phyloP scores from a whole-genome alignment of 2,113 vertebrate genomes.

The Addax nasomaculatus region DNA sequence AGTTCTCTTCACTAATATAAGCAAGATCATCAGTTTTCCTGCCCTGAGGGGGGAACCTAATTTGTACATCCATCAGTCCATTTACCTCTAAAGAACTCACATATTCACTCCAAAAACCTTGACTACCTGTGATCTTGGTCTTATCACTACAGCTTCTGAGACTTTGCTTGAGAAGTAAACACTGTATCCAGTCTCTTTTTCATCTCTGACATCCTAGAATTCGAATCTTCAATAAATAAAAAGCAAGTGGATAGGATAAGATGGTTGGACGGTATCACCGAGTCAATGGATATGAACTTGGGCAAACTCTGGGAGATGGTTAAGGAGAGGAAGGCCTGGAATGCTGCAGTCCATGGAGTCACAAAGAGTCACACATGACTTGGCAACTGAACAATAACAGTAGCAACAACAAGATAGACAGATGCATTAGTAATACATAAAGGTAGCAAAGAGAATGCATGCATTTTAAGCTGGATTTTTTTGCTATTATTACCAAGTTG shows the following conservation, averaged over 20 bases:
- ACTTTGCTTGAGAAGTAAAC: background rate
- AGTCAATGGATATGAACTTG: background rate
- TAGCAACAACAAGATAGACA: background rate
- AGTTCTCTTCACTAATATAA: background rate
- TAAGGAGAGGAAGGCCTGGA: background rate
- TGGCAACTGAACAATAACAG: background rate
- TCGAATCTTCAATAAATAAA: background rate
- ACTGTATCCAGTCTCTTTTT: background rate
- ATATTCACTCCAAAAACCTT: background rate
- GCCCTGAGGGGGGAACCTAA: background rate
- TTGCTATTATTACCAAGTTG: background rate
- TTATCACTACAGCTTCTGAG: background rate
- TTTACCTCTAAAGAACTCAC: background rate
- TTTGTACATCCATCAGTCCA: background rate
- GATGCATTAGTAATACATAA: background rate
- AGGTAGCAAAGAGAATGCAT: background rate
- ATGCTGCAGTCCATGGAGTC: background rate
- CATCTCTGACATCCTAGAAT: background rate
- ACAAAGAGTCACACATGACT: background rate
- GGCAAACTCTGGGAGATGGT: background rate
- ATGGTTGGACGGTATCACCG: fast-evolving
- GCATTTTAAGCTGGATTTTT: background rate
- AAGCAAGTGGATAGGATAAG: background rate
- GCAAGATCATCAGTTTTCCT: background rate
- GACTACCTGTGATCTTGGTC: background rate